Conservation (phyloP, 2,888 invertebrate species). For the Eupithecia subumbrata region DNA sequence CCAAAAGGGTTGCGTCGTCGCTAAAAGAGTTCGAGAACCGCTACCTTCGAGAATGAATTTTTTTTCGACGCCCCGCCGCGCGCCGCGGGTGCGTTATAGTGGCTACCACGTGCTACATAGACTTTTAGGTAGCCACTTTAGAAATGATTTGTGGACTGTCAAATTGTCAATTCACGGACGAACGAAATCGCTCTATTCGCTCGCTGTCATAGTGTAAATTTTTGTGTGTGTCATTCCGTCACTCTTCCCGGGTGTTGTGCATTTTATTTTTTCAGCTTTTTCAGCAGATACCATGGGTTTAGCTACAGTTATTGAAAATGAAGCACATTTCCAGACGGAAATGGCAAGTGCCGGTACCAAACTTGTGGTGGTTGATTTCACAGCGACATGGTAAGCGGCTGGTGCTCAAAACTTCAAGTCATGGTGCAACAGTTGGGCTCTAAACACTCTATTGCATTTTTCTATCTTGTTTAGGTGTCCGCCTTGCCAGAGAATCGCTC, state of each 20-base stretch:
- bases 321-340: conserved; percentile 93
- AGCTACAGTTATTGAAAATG: conserved; percentile 88
- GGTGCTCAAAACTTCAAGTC: conserved; percentile 69
- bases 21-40: no score
- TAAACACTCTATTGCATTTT: conserved; percentile 33
- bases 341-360: conserved; percentile 93
- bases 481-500: conserved; percentile 97
- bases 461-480: conserved; percentile 90
- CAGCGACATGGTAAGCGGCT: conserved; percentile 92
- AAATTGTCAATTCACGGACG: conserved; percentile 20
- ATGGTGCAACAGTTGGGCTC: conserved; percentile 51
- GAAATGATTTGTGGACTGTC: no score
- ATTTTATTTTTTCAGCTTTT: conserved; percentile 44
- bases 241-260: conserved; percentile 55
- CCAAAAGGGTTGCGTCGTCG: no score
- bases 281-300: conserved; percentile 74
- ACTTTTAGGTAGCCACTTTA: no score
- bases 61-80: no score
- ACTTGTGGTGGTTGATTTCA: conserved; percentile 97
- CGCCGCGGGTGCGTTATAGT: no score
- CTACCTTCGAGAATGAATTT: no score
- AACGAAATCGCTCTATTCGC: conserved; percentile 19
- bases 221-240: conserved; percentile 58
- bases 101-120: no score
- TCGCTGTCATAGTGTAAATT: conserved; percentile 42